Percentiles rank a stretch among this genome's conserved stretches.
phyloP scores from a whole-genome alignment of 2,888 invertebrate genomes.

The Lithophane ornitopus region DNA sequence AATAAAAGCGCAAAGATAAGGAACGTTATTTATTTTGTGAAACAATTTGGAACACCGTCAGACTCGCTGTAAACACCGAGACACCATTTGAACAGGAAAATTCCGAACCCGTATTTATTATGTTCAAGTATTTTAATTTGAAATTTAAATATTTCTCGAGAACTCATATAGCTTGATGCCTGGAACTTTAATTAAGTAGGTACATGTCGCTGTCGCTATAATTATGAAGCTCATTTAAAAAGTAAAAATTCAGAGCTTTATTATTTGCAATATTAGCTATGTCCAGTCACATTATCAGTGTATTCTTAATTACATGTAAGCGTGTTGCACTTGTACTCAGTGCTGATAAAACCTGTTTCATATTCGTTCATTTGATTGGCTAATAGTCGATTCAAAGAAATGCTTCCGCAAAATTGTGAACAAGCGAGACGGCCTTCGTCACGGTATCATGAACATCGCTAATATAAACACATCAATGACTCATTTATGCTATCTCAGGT shows the following conservation, averaged over 20 bases:
- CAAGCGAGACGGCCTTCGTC: slow-evolving; percentile 52
- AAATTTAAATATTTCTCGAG: slow-evolving; percentile 49
- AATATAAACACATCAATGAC: slow-evolving; percentile 66
- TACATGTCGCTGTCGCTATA: slow-evolving; percentile 5
- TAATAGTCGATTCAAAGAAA: slow-evolving; percentile 52
- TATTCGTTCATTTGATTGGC: slow-evolving; percentile 21
- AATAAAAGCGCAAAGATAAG: slow-evolving; percentile 73
- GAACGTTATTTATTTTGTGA: slow-evolving; percentile 75
- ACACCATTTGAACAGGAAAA: slow-evolving; percentile 56
- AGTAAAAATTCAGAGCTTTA: background rate
- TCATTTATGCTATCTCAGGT: slow-evolving; percentile 69
- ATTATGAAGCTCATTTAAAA: slow-evolving; percentile 14
- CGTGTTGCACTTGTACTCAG: background rate
- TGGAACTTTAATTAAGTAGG: slow-evolving; percentile 45
- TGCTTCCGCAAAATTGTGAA: slow-evolving; percentile 38
- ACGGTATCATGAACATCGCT: slow-evolving; percentile 58
- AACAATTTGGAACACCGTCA: slow-evolving; percentile 71
- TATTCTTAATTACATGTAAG: slow-evolving; percentile 1
- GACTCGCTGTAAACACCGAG: slow-evolving; percentile 45
- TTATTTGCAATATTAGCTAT: background rate
- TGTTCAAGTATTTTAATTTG: slow-evolving; percentile 59
- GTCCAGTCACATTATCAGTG: background rate
- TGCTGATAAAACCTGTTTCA: slow-evolving; percentile 20
- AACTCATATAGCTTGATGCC: slow-evolving; percentile 30
- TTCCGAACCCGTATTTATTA: slow-evolving; percentile 52